Evolutionary conservation across 1,140 invertebrate species (phyloP).

Genomic region (Ostrea edulis): DNA sequence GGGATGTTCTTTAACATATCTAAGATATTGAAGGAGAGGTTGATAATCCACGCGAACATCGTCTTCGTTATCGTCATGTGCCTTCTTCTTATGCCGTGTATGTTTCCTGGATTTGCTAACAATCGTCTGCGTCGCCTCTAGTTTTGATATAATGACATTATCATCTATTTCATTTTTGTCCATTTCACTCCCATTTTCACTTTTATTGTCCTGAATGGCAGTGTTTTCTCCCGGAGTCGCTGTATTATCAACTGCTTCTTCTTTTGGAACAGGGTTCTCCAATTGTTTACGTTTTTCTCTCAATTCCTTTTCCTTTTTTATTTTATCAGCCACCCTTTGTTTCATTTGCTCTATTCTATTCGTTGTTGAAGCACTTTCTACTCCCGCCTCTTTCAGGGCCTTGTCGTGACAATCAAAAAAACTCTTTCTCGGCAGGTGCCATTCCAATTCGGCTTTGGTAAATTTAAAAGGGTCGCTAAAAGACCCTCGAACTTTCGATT

Average conservation of each 20-base stretch:
- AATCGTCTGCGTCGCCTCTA: neutral
- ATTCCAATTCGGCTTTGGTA: conserved; percentile 65
- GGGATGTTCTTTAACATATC: conserved; percentile 69
- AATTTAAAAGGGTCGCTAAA: conserved; percentile 49
- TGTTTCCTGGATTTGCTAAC: neutral
- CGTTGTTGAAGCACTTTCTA: conserved; percentile 52
- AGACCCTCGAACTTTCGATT: neutral
- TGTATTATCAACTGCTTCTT: conserved; percentile 41
- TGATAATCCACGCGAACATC: conserved; percentile 62
- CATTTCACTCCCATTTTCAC: conserved; percentile 9
- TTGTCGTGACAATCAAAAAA: conserved; percentile 71
- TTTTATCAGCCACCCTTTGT: conserved; percentile 43
- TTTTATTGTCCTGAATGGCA: neutral
- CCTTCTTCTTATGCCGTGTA: neutral
- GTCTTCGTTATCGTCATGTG: conserved; percentile 41
- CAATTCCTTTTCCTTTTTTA: conserved; percentile 41
- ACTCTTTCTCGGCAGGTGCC: conserved; percentile 67
- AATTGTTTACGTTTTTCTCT: conserved; percentile 32
- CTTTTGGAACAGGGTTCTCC: conserved; percentile 26
- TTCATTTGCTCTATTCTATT: conserved; percentile 39
- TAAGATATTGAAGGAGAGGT: conserved; percentile 66
- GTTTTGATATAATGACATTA: neutral
- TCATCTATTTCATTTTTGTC: neutral
- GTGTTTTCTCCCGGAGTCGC: conserved; percentile 22
- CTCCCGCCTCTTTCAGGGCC: conserved; percentile 67